Evolutionary conservation across 1,140 invertebrate species (phyloP), one percentile per base, ranked within the genome.

Genomic region (Drosophila tristis): DNA sequence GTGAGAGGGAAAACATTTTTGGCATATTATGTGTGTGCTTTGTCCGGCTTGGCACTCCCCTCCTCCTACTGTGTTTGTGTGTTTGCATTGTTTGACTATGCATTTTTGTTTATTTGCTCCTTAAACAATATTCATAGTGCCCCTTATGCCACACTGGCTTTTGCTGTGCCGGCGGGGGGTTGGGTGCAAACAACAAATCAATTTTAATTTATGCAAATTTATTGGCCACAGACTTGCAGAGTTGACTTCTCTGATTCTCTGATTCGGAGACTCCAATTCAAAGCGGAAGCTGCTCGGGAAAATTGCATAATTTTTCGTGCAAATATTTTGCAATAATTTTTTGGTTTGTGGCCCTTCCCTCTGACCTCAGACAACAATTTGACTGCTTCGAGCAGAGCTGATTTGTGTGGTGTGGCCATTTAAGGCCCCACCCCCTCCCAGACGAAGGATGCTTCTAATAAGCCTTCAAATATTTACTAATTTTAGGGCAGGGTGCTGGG

Each of bases 161-260:
- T 25, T 4, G 6, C 6, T 2, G 26, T 20, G 20, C 1, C 4
- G 23, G 26, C 5, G 31, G 31, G 2, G 8, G 8, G 3, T 43
- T 45, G 35, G 42, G 47, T 31, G 49, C 58, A 75, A 82, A 75
- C 61, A 80, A 71, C 75, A 89, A 82, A 79, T 86, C 78, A 75
- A 82, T 78, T 65, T 81, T 75, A 82, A 87, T 87, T 79, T 66
- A 87, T 87, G 80, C 84, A 79, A 89, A 87, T 79, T 77, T 87
- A 87, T 89, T 76, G 50, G 55, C 50, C 20, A 49, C 42, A 31
- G 54, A 63, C 49, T 64, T 67, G 39, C 44, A 66, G 13, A 66
- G 13, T 66, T 25, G 48, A 45, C 74, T 74, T 63, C 20, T 58
- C n/a, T n/a, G n/a, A n/a, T n/a, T 61, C 48, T 44, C 55, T 23